Conservation (phyloP, 1,140 invertebrate species). For the Manduca sexta region DNA sequence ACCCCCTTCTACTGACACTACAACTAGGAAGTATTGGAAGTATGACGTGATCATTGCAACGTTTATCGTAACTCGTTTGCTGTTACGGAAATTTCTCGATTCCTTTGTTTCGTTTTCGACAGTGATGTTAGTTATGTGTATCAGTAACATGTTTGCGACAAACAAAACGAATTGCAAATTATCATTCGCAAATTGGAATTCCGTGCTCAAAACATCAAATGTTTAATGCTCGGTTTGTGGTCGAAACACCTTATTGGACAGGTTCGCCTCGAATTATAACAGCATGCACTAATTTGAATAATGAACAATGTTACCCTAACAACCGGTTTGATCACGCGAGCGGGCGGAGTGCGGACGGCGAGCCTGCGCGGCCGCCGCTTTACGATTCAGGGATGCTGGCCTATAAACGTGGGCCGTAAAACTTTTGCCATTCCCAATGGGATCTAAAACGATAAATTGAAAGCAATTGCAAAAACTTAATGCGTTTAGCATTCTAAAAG, state of each 20-base stretch:
- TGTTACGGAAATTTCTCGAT: slow-evolving; percentile 13
- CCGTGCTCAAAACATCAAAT: slow-evolving; percentile 4
- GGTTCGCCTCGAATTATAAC: slow-evolving; percentile 48
- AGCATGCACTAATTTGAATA: slow-evolving; percentile 59
- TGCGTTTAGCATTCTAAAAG: no score
- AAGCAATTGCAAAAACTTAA: slow-evolving; percentile 3
- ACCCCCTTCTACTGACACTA: slow-evolving; percentile 34
- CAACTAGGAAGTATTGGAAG: slow-evolving; percentile 34
- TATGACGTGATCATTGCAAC: slow-evolving; percentile 36
- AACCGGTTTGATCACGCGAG: slow-evolving; percentile 48
- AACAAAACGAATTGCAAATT: no score
- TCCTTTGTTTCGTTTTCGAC: slow-evolving; percentile 13
- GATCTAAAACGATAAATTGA: not conserved
- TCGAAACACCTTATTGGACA: slow-evolving; percentile 34
- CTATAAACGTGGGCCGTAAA: slow-evolving; percentile 39
- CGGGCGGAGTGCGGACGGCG: slow-evolving; percentile 22
- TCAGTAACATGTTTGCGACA: no score
- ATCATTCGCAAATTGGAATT: not conserved
- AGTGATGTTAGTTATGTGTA: not conserved
- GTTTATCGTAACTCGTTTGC: slow-evolving; percentile 16
- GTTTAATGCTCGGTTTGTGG: slow-evolving; percentile 10
- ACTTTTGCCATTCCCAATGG: slow-evolving; percentile 18
- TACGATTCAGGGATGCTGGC: slow-evolving; percentile 38
- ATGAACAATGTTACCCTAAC: slow-evolving; percentile 51
- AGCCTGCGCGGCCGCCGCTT: slow-evolving; percentile 27